phyloP scores from a whole-genome alignment of 2,888 invertebrate genomes.

The Torymus auratus region DNA sequence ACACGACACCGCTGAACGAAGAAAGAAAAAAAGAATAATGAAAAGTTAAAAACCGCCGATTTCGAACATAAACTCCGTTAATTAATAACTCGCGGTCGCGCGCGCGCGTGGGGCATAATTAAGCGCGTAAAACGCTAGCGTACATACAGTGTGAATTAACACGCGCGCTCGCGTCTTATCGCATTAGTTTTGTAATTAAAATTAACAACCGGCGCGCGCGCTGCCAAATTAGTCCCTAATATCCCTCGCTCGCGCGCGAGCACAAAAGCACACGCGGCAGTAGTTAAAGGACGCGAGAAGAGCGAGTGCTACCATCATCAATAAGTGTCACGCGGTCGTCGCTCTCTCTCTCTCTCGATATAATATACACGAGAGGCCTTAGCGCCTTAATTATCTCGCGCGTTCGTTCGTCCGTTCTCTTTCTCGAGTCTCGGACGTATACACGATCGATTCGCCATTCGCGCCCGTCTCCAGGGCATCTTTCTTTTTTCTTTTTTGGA shows the following conservation, averaged over 20 bases:
- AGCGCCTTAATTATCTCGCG: slow-evolving; percentile 73
- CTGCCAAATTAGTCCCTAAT: slow-evolving; percentile 75
- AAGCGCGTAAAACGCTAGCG: slow-evolving; percentile 38
- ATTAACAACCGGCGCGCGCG: slow-evolving; percentile 73
- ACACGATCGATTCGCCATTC: too few relatives aligned
- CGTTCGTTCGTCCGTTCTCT: neutral
- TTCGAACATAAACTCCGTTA: slow-evolving; percentile 26
- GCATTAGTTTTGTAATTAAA: slow-evolving; percentile 75
- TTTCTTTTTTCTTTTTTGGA: neutral
- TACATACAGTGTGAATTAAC: slow-evolving; percentile 35
- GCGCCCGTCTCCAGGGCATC: neutral
- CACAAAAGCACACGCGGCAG: slow-evolving; percentile 62
- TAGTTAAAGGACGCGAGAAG: slow-evolving; percentile 70
- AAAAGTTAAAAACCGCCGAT: slow-evolving; percentile 2
- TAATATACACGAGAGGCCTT: slow-evolving; percentile 24
- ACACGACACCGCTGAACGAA: too few relatives aligned
- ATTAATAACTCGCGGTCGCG: slow-evolving; percentile 31
- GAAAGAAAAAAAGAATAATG: neutral
- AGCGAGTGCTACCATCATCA: slow-evolving; percentile 73
- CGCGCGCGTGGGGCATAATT: slow-evolving; percentile 16
- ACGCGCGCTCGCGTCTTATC: slow-evolving; percentile 61
- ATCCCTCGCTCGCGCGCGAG: slow-evolving; percentile 54
- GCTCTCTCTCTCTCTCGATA: too few relatives aligned
- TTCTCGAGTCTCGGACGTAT: too few relatives aligned
- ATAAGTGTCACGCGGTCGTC: slow-evolving; percentile 73